Conservation (phyloP, 2,113 vertebrate species). For the Thomomys bottae region DNA sequence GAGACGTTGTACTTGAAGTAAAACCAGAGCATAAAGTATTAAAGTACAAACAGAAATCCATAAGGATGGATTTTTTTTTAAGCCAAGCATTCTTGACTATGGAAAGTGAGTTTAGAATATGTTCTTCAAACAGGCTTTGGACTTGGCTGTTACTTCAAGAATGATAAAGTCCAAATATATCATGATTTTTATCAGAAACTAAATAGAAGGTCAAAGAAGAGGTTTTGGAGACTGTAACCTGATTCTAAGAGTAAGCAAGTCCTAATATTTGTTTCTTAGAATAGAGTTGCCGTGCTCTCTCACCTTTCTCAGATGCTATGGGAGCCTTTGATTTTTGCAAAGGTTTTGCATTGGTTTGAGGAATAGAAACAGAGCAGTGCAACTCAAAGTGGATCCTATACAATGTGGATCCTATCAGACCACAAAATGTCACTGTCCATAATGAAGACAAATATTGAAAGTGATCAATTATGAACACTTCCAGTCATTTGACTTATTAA, state of each 20-base stretch:
- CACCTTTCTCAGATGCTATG: not conserved
- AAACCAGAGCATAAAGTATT: not conserved
- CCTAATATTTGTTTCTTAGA: not conserved
- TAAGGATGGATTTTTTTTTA: not conserved
- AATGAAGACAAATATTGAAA: not conserved
- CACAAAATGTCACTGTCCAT: not conserved
- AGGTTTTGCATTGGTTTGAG: not conserved
- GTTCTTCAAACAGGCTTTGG: not conserved
- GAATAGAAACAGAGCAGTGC: not conserved
- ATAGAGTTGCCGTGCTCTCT: not conserved
- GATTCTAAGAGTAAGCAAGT: not conserved
- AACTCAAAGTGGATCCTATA: not conserved
- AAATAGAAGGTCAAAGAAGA: not conserved
- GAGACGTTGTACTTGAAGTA: not conserved
- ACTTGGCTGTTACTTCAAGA: conserved; percentile 2
- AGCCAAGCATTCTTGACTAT: not conserved
- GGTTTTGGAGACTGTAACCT: not conserved
- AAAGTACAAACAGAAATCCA: not conserved
- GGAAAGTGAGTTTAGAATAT: conserved; percentile 2
- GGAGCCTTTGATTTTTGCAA: not conserved
- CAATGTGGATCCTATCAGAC: not conserved
- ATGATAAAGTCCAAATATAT: not conserved
- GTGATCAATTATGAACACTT: not conserved
- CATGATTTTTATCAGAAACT: conserved; percentile 10
- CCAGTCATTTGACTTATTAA: not conserved